Conservation (phyloP, 2,888 invertebrate species). For the Eupithecia subfuscata region DNA sequence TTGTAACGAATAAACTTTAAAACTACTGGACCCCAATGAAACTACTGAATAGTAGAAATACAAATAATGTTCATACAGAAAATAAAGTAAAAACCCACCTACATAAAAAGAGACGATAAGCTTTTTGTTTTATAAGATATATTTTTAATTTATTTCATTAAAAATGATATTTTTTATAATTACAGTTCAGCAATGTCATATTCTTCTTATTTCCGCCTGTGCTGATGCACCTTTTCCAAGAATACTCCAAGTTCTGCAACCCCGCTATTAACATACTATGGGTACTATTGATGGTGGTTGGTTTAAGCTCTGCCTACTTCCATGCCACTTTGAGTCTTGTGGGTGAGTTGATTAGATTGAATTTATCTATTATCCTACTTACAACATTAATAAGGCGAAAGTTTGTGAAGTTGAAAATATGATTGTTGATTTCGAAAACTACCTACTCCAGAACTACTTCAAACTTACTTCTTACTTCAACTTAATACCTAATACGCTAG, state of each 20-base stretch:
- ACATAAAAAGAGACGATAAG: neutral
- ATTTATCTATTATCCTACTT: neutral
- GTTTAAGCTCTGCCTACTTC: conserved; percentile 92
- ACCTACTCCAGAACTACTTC: neutral
- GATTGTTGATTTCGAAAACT: neutral
- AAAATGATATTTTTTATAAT: conserved; percentile 49
- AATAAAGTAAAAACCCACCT: neutral
- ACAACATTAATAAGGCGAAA: neutral
- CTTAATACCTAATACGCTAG: too few relatives aligned
- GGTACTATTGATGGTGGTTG: conserved; percentile 91
- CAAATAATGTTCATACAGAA: too few relatives aligned
- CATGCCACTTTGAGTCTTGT: conserved; percentile 93
- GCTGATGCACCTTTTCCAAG: conserved; percentile 90
- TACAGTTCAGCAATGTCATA: conserved; percentile 89
- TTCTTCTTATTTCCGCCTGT: conserved; percentile 91
- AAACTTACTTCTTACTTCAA: too few relatives aligned
- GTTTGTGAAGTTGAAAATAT: neutral
- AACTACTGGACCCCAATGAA: too few relatives aligned
- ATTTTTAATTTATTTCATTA: neutral
- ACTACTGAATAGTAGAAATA: too few relatives aligned
- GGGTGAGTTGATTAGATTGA: conserved; percentile 66
- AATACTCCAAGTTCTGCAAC: conserved; percentile 89
- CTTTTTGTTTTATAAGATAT: neutral
- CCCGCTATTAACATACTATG: conserved; percentile 92
- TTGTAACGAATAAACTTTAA: too few relatives aligned